Base-by-base conservation (phyloP, 2,113 vertebrate species). In the Ariopsis seemanni region DNA sequence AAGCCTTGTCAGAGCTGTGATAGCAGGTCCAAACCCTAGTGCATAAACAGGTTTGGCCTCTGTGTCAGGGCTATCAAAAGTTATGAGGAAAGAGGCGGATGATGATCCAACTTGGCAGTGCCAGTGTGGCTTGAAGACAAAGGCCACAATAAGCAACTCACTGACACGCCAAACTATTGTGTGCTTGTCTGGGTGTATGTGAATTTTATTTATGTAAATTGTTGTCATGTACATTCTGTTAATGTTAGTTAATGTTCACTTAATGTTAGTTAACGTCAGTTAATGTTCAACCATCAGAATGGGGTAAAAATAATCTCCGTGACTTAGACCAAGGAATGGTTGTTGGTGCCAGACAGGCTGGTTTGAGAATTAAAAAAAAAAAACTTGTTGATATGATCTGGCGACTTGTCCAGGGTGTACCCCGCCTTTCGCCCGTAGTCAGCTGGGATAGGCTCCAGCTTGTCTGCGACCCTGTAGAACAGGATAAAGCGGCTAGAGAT, bases 1-100 rank as follows among this genome's bases (percentile, higher is more conserved):
- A 89, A 85, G 82, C 71, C 62, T 57, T 85, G 79, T 89, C 85
- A 85, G 83, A 85, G 48, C 57, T 88, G 58, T 30, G 22, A 25
- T 77, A 67, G 84, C 85, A 88, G 30, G 82, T 30, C 0, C 22
- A 6, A 42, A 71, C 63, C 5, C 34, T 2, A 4, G 18, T 83
- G 83, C 60, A 72, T 72, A 48, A 88, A 30, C 74, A 85, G 80
- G 69, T 85, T 84, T 84, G 89, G 80, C 82, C 82, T 74, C 14
- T 1, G 65, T 88, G 52, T 86, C 52, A 82, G 57, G 77, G 52
- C 60, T 48, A 87, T 87, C 82, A 87, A 53, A 88, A 79, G 82
- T 87, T 85, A 85, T 90, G 53, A 87, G 34, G 52, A 85, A 27
- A 63, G 67, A 30, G 75, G 75, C 60, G 62, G 62, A 57, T 77